phyloP scores from a whole-genome alignment of 1,140 invertebrate species.

The Lepidurus apus region DNA sequence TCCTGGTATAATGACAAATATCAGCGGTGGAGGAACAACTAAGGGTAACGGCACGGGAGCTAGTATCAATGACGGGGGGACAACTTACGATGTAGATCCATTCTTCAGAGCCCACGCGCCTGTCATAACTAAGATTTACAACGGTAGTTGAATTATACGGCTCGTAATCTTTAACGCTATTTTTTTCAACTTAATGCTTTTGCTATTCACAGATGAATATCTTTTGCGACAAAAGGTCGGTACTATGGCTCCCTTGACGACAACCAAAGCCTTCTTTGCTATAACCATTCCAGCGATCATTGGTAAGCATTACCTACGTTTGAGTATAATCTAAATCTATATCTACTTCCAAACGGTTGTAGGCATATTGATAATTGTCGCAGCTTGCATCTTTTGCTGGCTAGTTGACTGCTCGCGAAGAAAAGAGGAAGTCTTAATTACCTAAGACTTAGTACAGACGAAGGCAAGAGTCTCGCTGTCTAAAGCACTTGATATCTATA shows the following conservation, averaged over 20 bases:
- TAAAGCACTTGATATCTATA: too few relatives aligned
- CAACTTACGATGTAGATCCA: background rate
- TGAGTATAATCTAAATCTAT: too few relatives aligned
- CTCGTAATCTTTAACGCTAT: background rate
- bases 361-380: too few relatives aligned
- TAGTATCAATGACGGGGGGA: background rate
- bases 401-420: too few relatives aligned
- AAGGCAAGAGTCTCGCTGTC: too few relatives aligned
- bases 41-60: background rate
- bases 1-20: background rate
- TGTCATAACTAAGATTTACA: background rate
- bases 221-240: background rate
- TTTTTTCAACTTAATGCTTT: background rate
- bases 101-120: background rate
- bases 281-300: background rate
- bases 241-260: background rate
- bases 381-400: too few relatives aligned
- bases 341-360: too few relatives aligned
- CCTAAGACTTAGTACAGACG: too few relatives aligned
- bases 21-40: background rate
- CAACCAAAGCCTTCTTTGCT: background rate
- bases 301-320: background rate
- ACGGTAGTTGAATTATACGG: background rate
- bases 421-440: too few relatives aligned
- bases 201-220: background rate